Percentiles rank a stretch among this genome's conserved stretches.
phyloP scores from a whole-genome alignment of 23 tunicate genomes.

The Styela clava region DNA sequence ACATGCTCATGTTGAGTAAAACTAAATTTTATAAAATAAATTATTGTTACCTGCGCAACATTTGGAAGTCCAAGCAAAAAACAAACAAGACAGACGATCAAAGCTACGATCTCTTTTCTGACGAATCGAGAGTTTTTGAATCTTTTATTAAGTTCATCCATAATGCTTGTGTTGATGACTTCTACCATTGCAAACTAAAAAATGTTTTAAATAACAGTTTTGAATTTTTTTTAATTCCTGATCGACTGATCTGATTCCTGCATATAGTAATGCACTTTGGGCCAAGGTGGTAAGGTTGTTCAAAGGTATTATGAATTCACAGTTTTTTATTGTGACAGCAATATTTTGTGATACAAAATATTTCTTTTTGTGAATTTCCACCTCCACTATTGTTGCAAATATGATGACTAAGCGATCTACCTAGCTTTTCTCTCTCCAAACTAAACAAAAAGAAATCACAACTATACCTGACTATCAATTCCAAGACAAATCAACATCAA shows the following conservation, averaged over 20 bases:
- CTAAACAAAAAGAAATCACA: no score
- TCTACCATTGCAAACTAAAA: slow-evolving; percentile 78
- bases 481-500: slow-evolving; percentile 79
- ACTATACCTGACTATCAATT: slow-evolving; percentile 71
- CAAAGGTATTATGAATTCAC: no score
- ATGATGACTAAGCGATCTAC: no score
- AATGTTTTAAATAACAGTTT: slow-evolving; percentile 16
- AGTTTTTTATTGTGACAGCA: no score
- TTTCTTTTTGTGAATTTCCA: no score
- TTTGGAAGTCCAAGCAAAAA: slow-evolving; percentile 76
- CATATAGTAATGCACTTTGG: no score
- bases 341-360: no score
- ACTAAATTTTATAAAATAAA: no score
- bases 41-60: slow-evolving; percentile 65
- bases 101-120: slow-evolving; percentile 36
- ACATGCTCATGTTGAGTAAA: no score
- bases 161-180: slow-evolving; percentile 71
- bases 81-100: slow-evolving; percentile 57
- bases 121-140: slow-evolving; percentile 30
- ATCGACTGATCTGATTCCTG: not conserved
- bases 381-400: no score
- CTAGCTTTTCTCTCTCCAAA: no score
- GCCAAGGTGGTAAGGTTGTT: no score
- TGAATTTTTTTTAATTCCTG: not conserved
- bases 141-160: slow-evolving; percentile 36